These are phyloP conservation scores for Pachyramphus minor DNA, from an alignment of 2,113 vertebrate species.

Conservation along the genomic window DNA sequence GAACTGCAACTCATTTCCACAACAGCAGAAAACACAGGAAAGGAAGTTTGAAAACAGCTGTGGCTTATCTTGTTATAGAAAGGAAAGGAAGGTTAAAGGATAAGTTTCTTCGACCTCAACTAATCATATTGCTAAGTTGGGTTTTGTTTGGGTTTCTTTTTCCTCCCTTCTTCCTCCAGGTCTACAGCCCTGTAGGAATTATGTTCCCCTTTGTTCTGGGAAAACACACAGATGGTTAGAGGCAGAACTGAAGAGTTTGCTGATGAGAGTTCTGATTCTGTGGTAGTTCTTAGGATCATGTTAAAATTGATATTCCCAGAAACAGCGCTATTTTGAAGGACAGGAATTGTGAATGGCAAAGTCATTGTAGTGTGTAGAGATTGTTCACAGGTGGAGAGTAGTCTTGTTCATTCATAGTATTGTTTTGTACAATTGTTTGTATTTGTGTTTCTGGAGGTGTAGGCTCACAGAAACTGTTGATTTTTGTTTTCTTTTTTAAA, in stretches of 20 bases:
- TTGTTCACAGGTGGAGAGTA: not conserved
- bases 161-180: not conserved
- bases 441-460: not conserved
- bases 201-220: not conserved
- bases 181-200: not conserved
- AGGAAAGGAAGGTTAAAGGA: not conserved
- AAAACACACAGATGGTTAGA: not conserved
- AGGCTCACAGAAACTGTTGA: not conserved
- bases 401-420: not conserved
- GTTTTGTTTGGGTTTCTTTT: too few species aligned
- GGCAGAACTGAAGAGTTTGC: not conserved
- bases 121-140: not conserved
- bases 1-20: not conserved
- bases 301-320: not conserved
- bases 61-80: not conserved
- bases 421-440: not conserved
- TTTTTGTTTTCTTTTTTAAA: not conserved
- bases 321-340: not conserved
- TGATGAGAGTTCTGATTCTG: not conserved
- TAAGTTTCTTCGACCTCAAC: not conserved
- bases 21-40: not conserved
- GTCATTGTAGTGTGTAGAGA: not conserved
- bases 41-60: not conserved
- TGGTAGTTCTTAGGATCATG: not conserved
- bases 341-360: not conserved